Conservation (phyloP, 1,140 invertebrate species). For the Drosophila bifasciata region DNA sequence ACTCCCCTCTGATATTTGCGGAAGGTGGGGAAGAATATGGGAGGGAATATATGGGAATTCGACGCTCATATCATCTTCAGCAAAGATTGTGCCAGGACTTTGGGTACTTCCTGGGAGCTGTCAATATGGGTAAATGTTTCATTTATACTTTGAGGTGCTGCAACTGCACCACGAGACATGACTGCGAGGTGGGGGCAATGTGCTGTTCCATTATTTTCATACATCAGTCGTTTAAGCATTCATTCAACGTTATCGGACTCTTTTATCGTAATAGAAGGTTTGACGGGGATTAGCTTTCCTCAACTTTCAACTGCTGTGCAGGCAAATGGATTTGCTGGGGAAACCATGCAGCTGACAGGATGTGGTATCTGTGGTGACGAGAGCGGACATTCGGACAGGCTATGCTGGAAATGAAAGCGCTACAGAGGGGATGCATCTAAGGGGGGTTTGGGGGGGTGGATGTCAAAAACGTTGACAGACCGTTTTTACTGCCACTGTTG, state of each 20-base stretch:
- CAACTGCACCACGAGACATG: too few species aligned
- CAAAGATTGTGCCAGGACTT: too few species aligned
- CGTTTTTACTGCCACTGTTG: conserved; percentile 30
- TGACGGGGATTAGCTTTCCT: conserved; percentile 28
- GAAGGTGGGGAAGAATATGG: too few species aligned
- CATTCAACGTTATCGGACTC: conserved; percentile 24
- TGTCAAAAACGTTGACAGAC: conserved; percentile 31
- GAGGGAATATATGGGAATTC: too few species aligned
- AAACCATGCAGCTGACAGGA: conserved; percentile 36
- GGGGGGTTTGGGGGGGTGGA: conserved; percentile 16
- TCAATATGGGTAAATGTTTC: too few species aligned
- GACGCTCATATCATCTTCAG: too few species aligned
- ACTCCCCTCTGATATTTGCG: neutral
- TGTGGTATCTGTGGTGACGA: neutral
- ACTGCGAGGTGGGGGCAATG: neutral
- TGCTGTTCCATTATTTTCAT: conserved; percentile 3
- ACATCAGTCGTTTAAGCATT: conserved; percentile 4
- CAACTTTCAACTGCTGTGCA: conserved; percentile 21
- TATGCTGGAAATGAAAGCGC: neutral
- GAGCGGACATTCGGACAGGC: too few species aligned
- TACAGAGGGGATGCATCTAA: conserved; percentile 13
- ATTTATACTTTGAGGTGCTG: too few species aligned
- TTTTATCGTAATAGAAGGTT: conserved; percentile 30
- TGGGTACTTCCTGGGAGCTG: too few species aligned
- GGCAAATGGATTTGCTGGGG: conserved; percentile 28